Conservation (phyloP, 1,140 invertebrate genomes). For the Drosophila tani region DNA sequence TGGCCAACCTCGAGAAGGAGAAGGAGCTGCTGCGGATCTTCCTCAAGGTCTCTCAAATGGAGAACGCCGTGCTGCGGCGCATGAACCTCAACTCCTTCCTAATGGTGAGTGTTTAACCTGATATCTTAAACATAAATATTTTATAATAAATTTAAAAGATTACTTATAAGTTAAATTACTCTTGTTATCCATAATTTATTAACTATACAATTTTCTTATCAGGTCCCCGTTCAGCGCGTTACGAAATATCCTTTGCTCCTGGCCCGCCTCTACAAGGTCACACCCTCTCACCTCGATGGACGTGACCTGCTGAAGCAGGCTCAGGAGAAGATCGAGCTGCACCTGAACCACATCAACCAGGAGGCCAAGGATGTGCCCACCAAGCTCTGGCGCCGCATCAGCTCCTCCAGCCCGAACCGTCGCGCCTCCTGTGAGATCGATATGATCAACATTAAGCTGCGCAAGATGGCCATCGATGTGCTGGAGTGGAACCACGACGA, state of each 20-base stretch:
- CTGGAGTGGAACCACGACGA: constrained; percentile 97
- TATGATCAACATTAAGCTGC: constrained; percentile 93
- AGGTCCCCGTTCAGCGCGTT: constrained; percentile 95
- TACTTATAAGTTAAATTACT: too few species aligned
- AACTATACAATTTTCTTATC: neutral
- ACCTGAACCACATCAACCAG: constrained; percentile 97
- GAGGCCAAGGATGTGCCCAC: constrained; percentile 95
- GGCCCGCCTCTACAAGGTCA: constrained; percentile 96
- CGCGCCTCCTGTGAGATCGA: constrained; percentile 91
- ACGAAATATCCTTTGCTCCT: constrained; percentile 97
- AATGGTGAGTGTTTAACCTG: constrained; percentile 89
- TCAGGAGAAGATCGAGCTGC: constrained; percentile 95
- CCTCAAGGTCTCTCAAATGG: constrained; percentile 97
- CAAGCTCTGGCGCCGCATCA: constrained; percentile 95
- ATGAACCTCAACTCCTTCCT: constrained; percentile 99
- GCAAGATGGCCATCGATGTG: constrained; percentile 96
- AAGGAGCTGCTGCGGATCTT: constrained; percentile 98
- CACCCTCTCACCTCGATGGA: constrained; percentile 91
- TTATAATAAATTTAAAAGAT: neutral
- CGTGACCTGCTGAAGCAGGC: constrained; percentile 92
- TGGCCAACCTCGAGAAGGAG: constrained; percentile 97
- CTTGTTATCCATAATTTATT: neutral
- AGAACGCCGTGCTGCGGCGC: constrained; percentile 95
- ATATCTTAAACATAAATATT: rapidly evolving
- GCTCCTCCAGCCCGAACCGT: constrained; percentile 90